Percentiles rank a stretch among this genome's conserved stretches.
Conservation (phyloP, 2,113 vertebrate genomes). For the Sinosuthora webbiana region DNA sequence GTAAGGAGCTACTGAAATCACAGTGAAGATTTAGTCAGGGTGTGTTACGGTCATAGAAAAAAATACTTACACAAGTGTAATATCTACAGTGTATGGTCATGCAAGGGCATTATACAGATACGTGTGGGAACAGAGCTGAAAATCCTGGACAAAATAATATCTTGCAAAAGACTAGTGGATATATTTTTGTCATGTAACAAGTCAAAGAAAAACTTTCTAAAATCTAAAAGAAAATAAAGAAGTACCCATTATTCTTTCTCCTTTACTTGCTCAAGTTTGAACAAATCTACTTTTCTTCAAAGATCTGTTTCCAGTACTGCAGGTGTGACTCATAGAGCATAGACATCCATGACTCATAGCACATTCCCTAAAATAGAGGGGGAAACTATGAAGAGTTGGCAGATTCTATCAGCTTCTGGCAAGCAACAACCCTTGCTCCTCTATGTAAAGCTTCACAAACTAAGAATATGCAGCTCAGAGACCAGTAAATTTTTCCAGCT, state of each 20-base stretch:
- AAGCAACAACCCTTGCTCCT: constrained; percentile 26
- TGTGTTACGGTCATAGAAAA: accelerated
- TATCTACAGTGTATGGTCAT: background rate
- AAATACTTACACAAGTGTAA: background rate
- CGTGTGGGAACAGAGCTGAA: background rate
- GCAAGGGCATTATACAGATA: background rate
- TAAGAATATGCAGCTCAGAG: constrained; percentile 36
- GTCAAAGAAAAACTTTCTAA: background rate
- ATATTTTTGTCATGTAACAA: background rate
- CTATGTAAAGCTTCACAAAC: constrained; percentile 52
- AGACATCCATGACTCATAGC: constrained; percentile 63
- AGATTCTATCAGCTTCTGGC: constrained; percentile 59
- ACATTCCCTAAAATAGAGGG: constrained; percentile 49
- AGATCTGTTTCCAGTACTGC: constrained; percentile 55
- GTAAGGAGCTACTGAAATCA: background rate
- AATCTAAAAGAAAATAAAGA: background rate
- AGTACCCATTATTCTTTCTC: constrained; percentile 1
- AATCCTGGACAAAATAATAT: background rate
- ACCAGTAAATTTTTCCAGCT: constrained; percentile 51
- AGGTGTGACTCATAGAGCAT: constrained; percentile 65
- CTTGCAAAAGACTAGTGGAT: background rate
- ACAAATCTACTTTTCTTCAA: constrained; percentile 38
- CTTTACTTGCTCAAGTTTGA: constrained; percentile 41
- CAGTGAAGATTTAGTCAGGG: background rate
- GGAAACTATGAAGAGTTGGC: constrained; percentile 40